Evolutionary conservation across 2,113 vertebrate genomes (phyloP), one percentile per base, ranked within the genome.

Genomic region (Oncorhynchus tshawytscha): DNA sequence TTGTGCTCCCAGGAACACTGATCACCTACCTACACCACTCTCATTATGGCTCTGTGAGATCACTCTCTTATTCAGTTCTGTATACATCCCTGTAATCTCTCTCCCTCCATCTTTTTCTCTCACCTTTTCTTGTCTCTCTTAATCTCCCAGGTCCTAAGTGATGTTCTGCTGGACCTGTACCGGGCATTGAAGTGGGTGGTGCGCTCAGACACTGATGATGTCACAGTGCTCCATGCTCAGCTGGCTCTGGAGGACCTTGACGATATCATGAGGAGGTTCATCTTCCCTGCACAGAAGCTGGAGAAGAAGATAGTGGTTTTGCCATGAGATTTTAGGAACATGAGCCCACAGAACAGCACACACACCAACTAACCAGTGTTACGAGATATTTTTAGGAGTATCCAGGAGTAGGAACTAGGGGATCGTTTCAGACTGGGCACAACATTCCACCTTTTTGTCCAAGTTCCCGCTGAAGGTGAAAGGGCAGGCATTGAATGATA

Each of bases 171-270:
- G 90, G 96, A 97, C 48, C 93, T 99, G 73, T 99, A 99, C 91
- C 95, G 93, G 31, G 93, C 97, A 81, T 92, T 99, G 77, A 99
- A 98, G 90, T 93, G 92, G 18, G 96, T 96, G 75, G 92, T 87
- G 15, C 65, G 2, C 9, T 83, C 83, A 0, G 97, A 99, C 83
- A 82, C 82, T 0, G 97, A 99, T 1, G 83, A 92, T 0, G 88
- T 95, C 0, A 70, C 94, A 0, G 93, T 93, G 81, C 93, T 98
- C 22, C 98, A 99, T 0, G 97, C 97, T 0, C 97, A 95, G 85
- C 91, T 99, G 77, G 96, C 96, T 0, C 88, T 99, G 88, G 94
- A 98, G 83, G 97, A 99, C 84, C 91, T 99, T 18, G 95, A 96
- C 2, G 8, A 86, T 0, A 86, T 96, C 4, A 83, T 98, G 92